Conservation (phyloP, 2,113 vertebrate genomes). For the Junco hyemalis region DNA sequence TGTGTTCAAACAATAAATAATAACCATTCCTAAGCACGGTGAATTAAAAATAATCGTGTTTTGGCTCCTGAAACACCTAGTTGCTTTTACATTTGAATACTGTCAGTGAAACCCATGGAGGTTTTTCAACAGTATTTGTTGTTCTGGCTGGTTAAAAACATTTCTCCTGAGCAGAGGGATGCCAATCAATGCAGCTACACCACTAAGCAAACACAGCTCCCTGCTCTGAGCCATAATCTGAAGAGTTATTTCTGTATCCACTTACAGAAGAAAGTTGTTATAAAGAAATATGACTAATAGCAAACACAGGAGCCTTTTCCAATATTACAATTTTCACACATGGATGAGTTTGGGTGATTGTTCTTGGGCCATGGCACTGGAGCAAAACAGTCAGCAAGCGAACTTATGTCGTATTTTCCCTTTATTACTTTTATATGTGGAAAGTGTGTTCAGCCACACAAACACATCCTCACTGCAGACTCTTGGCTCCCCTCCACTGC, state of each 20-base stretch:
- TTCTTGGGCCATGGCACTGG: neutral
- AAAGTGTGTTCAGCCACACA: neutral
- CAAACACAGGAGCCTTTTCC: slow-evolving; percentile 24
- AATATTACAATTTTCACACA: slow-evolving; percentile 33
- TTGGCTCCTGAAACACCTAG: neutral
- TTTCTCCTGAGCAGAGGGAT: neutral
- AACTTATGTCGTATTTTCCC: neutral
- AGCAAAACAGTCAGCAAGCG: slow-evolving; percentile 7
- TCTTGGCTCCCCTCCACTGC: neutral
- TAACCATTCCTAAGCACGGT: neutral
- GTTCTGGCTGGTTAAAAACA: slow-evolving; percentile 40
- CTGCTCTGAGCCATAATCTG: neutral
- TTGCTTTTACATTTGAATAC: slow-evolving; percentile 9
- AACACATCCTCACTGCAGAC: neutral
- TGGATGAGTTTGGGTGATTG: slow-evolving; percentile 24
- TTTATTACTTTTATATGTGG: neutral
- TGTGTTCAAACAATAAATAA: slow-evolving; percentile 49
- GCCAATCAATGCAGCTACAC: slow-evolving; percentile 30
- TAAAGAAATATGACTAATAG: slow-evolving; percentile 23
- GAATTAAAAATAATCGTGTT: slow-evolving; percentile 1
- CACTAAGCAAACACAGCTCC: neutral
- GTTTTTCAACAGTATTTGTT: neutral
- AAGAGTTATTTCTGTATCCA: slow-evolving; percentile 37
- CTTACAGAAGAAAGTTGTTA: slow-evolving; percentile 16
- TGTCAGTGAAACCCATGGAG: neutral